phyloP scores from a whole-genome alignment of 2,888 invertebrate species.

The Spodoptera picta region DNA sequence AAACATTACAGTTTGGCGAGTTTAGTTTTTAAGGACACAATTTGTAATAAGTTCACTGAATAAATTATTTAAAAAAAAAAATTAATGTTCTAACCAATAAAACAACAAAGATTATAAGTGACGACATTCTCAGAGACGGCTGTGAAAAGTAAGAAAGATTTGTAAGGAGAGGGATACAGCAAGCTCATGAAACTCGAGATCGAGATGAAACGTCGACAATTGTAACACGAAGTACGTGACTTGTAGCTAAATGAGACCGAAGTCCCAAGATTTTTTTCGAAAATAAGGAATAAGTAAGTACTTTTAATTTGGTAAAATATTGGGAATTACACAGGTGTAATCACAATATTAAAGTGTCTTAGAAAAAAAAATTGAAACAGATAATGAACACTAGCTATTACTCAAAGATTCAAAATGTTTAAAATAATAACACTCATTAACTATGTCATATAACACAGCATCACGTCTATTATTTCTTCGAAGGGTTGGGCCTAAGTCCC shows the following conservation, averaged over 20 bases:
- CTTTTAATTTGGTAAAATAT: conserved; percentile 21
- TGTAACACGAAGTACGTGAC: conserved; percentile 56
- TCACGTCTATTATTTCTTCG: no score
- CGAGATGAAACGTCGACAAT: conserved; percentile 57
- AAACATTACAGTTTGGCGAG: no score
- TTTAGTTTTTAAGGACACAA: no score
- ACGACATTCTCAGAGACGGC: conserved; percentile 28
- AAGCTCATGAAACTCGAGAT: conserved; percentile 57
- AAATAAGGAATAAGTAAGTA: conserved; percentile 14
- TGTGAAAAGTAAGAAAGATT: conserved; percentile 56
- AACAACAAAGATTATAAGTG: conserved; percentile 13
- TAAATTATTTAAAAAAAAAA: no score
- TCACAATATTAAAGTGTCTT: conserved; percentile 14
- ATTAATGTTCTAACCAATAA: no score
- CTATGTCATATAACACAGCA: no score
- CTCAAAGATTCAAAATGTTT: no score
- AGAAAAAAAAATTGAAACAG: background rate
- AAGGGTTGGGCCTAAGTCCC: no score
- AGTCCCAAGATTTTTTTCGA: conserved; percentile 23
- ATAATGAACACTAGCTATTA: no score
- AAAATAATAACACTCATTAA: no score
- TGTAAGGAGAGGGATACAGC: conserved; percentile 48
- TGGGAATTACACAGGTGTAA: conserved; percentile 29
- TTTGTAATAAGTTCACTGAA: no score
- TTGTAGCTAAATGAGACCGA: conserved; percentile 43